Base-by-base conservation (phyloP, 1,140 invertebrate genomes). In the Drosophila ercepeae region DNA sequence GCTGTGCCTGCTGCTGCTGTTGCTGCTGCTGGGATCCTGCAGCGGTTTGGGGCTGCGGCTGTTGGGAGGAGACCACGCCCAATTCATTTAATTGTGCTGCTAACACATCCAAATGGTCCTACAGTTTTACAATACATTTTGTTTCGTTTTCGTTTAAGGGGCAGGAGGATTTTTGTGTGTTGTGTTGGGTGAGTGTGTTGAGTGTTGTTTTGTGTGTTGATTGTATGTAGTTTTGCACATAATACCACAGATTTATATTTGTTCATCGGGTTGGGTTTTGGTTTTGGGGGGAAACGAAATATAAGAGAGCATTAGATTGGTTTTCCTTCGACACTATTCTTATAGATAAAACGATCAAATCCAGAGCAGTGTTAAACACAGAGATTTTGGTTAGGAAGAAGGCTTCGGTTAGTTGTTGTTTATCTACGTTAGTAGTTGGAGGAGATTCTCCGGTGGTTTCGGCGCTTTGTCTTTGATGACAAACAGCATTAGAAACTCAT, bases 1-100 rank as follows among this genome's bases (percentile, higher is more conserved):
- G 94, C 60, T 94, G 93, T 89, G 83, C 77, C 71, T 63, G 68
- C 48, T 90, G 88, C 45, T 84, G 81, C n/a, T n/a, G n/a, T 69
- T 63, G 68, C 48, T 90, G 88, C 60, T 65, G 76, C 57, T 79
- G 83, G 65, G 76, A 75, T 55, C 69, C 73, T 21, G 46, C 55
- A 46, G 75, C 78, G 51, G 88, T 89, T 61, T 90, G 84, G 46
- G 90, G 88, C 73, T 91, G 89, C 75, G 89, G 89, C 89, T 91
- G 86, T 83, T 93, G 92, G 72, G 92, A 93, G 83, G 92, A 93
- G 89, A 96, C 95, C 89, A 96, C 95, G 82, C 96, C 97, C 90
- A 98, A 93, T 92, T 98, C 97, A 93, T 97, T 98, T 83, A 98
- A 93, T 92, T 98, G 97, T 90, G 97, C 97, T 70, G 97, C 97